Evolutionary conservation across 2,888 invertebrate species (phyloP), one percentile per base, ranked within the genome.

Genomic region (Ptychoptera contaminata): DNA sequence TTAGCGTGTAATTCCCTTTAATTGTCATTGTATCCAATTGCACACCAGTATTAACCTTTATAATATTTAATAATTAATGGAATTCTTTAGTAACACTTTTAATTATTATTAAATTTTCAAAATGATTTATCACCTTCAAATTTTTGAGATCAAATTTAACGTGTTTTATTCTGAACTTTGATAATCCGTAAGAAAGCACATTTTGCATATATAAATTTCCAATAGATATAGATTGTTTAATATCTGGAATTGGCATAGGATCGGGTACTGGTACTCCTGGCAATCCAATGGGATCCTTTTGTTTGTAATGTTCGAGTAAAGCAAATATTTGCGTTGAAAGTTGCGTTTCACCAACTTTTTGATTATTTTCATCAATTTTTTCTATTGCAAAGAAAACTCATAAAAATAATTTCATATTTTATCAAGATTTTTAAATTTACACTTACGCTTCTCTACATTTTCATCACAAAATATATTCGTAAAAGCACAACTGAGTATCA

Each of bases 241-340:
- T 77, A 51, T 83, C 77, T 0, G 86, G 86, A 16, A 88, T 77
- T 1, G 72, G 65, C 67, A 85, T 77, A 0, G 91, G 90, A 58
- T 90, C 88, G 1, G 83, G 82, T 43, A 90, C 72, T 1, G 79
- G 75, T 0, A 76, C 78, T 1, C 82, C 82, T 0, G 88, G 88
- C n/a, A 88, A 58, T 7, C 86, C 86, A 6, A 83, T 67, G 0
- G 86, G 86, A 61, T 87, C 81, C 12, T 76, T 71, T 56, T 85
- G 76, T 60, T 87, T 82, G 62, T 80, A 88, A 58, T 88, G 86
- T 46, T 82, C 78, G 35, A 90, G 57, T 8, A 86, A 67, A 8
- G 70, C 68, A 40, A 78, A 67, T 38, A 88, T 72, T 56, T 79
- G 77, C 47, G 82, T 77, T 46, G 82, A 81, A 40, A 87, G 65